phyloP scores from a whole-genome alignment of 2,888 invertebrate species.

The Chrysomela aeneicollis region DNA sequence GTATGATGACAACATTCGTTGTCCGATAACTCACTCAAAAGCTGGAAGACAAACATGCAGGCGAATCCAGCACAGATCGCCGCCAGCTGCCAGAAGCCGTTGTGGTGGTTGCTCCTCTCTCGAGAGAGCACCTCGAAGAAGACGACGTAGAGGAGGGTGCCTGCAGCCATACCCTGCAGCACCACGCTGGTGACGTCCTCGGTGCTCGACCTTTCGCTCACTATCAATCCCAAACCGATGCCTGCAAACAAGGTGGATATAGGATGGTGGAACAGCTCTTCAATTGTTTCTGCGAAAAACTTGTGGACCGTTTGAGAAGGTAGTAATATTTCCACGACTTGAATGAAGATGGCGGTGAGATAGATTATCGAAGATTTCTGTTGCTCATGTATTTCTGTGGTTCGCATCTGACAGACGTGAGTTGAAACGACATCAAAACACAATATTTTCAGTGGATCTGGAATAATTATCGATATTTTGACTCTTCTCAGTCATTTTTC shows the following conservation, averaged over 20 bases:
- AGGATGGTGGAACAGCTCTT: neutral
- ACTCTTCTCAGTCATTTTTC: too few relatives aligned
- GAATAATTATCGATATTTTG: too few relatives aligned
- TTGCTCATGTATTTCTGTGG: too few relatives aligned
- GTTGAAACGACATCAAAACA: too few relatives aligned
- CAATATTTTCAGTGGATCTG: too few relatives aligned
- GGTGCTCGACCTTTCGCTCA: constrained; percentile 60
- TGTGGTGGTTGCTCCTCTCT: constrained; percentile 68
- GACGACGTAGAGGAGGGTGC: constrained; percentile 81
- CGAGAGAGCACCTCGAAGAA: constrained; percentile 83
- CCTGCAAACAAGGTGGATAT: constrained; percentile 57
- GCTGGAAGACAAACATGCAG: constrained; percentile 66
- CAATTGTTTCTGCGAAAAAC: too few relatives aligned
- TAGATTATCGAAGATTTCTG: too few relatives aligned
- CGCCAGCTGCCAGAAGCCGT: constrained; percentile 66
- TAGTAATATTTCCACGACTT: too few relatives aligned
- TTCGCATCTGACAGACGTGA: too few relatives aligned
- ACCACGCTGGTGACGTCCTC: constrained; percentile 64
- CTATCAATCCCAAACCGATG: constrained; percentile 69
- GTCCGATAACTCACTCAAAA: constrained; percentile 60
- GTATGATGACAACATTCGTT: too few relatives aligned
- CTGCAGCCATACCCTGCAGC: constrained; percentile 78
- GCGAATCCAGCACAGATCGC: constrained; percentile 67
- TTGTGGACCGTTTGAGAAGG: too few relatives aligned
- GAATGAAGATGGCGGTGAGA: too few relatives aligned